A percentile compares a stretch with the other conserved stretches of the same genome.
Evolutionary conservation across 1,140 invertebrate genomes (phyloP).

Genomic region (Drosophila lini): DNA sequence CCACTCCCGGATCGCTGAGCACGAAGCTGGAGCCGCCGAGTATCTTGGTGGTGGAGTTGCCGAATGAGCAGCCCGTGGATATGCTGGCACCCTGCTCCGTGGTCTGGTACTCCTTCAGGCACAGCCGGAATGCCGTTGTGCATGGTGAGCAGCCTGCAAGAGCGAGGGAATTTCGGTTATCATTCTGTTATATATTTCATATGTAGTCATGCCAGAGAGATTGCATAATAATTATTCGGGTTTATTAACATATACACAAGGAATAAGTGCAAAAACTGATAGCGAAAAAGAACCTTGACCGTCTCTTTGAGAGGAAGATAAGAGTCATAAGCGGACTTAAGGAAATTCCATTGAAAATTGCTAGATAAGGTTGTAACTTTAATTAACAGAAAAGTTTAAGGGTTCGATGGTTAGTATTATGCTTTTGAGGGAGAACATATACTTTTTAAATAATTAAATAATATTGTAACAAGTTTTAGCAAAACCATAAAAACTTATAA

Average conservation of each 20-base stretch:
- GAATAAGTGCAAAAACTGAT: slow-evolving; percentile 35
- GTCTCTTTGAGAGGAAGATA: slow-evolving; percentile 27
- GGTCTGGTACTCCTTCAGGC: slow-evolving; percentile 96
- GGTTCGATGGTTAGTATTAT: background rate
- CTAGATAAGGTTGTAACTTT: background rate
- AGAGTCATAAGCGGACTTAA: background rate
- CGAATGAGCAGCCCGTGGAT: slow-evolving; percentile 93
- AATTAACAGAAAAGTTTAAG: too few species aligned
- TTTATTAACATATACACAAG: background rate
- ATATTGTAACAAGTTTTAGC: too few species aligned
- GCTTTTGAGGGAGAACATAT: too few species aligned
- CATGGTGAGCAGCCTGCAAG: slow-evolving; percentile 86
- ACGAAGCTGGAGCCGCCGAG: slow-evolving; percentile 95
- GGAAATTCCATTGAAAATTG: background rate
- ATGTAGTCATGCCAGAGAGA: background rate
- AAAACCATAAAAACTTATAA: too few species aligned
- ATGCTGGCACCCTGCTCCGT: slow-evolving; percentile 86
- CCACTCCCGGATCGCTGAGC: slow-evolving; percentile 90
- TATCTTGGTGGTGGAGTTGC: slow-evolving; percentile 92
- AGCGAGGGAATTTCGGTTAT: slow-evolving; percentile 20
- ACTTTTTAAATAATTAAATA: too few species aligned
- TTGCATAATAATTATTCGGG: slow-evolving; percentile 38
- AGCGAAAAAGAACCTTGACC: slow-evolving; percentile 35
- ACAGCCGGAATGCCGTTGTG: slow-evolving; percentile 93
- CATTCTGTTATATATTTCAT: background rate